Evolutionary conservation across 1,140 invertebrate genomes (phyloP), one percentile per base, ranked within the genome.

Genomic region (Leptonema lineaticorne): DNA sequence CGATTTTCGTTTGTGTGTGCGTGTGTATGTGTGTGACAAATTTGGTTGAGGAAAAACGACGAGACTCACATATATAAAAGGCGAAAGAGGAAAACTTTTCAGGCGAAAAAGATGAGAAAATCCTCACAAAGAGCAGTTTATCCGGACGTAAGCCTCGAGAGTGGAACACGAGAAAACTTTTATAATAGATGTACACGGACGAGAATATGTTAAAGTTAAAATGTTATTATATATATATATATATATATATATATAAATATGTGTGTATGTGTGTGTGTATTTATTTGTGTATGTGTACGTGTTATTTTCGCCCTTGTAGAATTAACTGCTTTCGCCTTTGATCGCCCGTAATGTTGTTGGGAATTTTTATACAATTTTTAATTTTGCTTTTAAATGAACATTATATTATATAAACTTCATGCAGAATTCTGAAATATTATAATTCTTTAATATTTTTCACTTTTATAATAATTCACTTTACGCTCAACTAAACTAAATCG

Each of bases 81-180:
- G 22, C 50, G 22, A 24, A 20, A 24, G 22, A 64, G 28, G 62
- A 24, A 50, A 64, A 64, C 45, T 64, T 64, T 64, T 14, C 28
- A 11, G 41, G 62, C 27, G 26, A 50, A 41, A 41, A 46, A 24
- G 62, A 48, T 24, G 16, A 24, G 14, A 30, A 64, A 64, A 64
- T 33, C 26, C 41, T 64, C 45, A 53, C 24, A 41, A 28, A 37
- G 62, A 64, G 45, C 62, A 30, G 62, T 64, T 64, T 64, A 50
- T 64, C 62, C 62, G 45, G 62, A 46, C 41, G 62, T 50, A 53
- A 53, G 46, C 46, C 27, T 64, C 45, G 62, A 64, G 62, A 64
- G 62, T 64, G 62, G 62, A 64, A 64, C 27, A 64, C 62, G 27
- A 48, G 62, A 33, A 64, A 64, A 64, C 62, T 64, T 64, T 64